Percentiles rank a stretch among this genome's conserved stretches.
phyloP scores from a whole-genome alignment of 2,113 vertebrate species.

The Carollia perspicillata region DNA sequence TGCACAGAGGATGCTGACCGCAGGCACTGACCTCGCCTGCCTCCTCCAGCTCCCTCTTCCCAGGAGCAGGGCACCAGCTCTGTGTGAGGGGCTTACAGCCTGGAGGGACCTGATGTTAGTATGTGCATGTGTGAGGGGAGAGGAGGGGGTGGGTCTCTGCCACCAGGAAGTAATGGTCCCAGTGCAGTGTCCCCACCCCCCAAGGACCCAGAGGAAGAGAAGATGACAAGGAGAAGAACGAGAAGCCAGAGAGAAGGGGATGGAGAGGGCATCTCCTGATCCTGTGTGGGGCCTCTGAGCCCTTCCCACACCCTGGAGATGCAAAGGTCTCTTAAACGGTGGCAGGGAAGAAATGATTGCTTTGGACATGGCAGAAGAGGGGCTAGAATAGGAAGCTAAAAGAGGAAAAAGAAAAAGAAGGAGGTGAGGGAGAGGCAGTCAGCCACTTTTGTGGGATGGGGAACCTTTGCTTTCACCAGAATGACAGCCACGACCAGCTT shows the following conservation, averaged over 20 bases:
- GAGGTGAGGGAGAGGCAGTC: background rate
- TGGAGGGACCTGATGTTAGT: background rate
- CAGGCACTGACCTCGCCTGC: background rate
- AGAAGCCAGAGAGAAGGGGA: too few relatives aligned
- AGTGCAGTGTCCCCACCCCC: background rate
- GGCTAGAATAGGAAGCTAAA: background rate
- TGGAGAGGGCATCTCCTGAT: background rate
- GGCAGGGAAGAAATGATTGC: background rate
- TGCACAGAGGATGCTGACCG: background rate
- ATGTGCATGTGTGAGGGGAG: accelerated
- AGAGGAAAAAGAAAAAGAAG: background rate
- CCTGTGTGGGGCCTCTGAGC: accelerated
- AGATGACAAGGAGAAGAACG: background rate
- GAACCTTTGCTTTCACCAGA: background rate
- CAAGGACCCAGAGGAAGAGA: background rate
- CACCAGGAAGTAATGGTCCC: background rate
- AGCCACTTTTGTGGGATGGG: accelerated
- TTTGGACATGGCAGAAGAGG: background rate
- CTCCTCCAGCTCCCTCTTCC: background rate
- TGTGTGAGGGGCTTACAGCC: background rate
- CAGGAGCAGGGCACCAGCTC: background rate
- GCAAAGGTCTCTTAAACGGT: background rate
- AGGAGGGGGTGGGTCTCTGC: accelerated
- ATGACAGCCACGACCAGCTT: accelerated
- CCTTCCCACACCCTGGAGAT: background rate